phyloP scores from a whole-genome alignment of 2,113 vertebrate genomes.

The Tetrax tetrax region DNA sequence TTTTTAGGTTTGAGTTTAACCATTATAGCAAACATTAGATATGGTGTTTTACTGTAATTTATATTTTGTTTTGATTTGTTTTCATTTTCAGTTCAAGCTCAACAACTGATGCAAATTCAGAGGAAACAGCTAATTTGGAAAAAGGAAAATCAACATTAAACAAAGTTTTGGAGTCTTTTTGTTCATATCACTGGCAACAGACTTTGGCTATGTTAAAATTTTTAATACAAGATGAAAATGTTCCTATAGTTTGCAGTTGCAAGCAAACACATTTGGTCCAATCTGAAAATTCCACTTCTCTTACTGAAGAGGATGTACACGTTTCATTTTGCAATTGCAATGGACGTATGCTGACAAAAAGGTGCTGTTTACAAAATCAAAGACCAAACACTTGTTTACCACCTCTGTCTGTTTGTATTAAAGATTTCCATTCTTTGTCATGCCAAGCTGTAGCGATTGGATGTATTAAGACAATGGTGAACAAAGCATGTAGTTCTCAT shows the following conservation, averaged over 20 bases:
- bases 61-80: constrained; percentile 84
- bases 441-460: constrained; percentile 80
- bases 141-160: constrained; percentile 82
- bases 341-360: constrained; percentile 76
- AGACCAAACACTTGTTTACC: constrained; percentile 72
- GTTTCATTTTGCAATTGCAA: constrained; percentile 75
- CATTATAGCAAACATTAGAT: constrained; percentile 65
- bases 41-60: constrained; percentile 79
- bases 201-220: constrained; percentile 84
- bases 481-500: constrained; percentile 74
- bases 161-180: constrained; percentile 85
- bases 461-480: constrained; percentile 76
- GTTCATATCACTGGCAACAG: constrained; percentile 84
- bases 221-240: constrained; percentile 77
- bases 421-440: constrained; percentile 80
- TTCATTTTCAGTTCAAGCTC: constrained; percentile 86
- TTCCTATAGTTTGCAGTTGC: constrained; percentile 71
- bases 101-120: constrained; percentile 81
- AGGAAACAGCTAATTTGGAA: constrained; percentile 82
- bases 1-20: constrained; percentile 58
- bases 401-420: constrained; percentile 78
- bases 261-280: constrained; percentile 61
- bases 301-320: constrained; percentile 68
- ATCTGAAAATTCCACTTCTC: constrained; percentile 70
- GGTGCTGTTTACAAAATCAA: constrained; percentile 79